Conservation (phyloP, 2,797 vertebrate species). For the Liasis olivaceus region DNA sequence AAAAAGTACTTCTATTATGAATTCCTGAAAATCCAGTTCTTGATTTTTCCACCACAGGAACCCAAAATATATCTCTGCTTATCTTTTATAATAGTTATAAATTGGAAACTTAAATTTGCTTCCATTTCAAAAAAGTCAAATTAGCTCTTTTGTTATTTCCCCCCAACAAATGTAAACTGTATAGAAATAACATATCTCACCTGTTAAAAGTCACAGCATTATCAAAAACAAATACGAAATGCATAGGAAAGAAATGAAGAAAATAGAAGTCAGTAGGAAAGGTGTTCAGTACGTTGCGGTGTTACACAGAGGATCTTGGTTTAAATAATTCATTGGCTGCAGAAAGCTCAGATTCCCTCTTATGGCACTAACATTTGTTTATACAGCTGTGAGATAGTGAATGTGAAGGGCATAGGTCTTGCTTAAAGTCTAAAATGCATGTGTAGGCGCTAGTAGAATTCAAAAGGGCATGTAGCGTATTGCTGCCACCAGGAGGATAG, state of each 20-base stretch:
- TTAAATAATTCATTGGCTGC: not conserved
- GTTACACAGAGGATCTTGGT: not conserved
- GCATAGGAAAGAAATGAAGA: not conserved
- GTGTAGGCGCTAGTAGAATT: not conserved
- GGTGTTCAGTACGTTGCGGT: not conserved
- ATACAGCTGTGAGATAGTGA: not conserved
- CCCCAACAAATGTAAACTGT: not conserved
- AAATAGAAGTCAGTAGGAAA: not conserved
- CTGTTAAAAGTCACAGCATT: not conserved
- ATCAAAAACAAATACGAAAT: not conserved
- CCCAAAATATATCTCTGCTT: not conserved
- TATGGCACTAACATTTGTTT: not conserved
- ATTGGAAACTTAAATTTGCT: not conserved
- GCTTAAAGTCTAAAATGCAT: not conserved
- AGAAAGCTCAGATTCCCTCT: not conserved
- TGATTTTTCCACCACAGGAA: not conserved
- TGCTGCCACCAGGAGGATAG: not conserved
- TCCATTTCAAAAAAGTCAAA: not conserved
- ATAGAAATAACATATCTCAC: not conserved
- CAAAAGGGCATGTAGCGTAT: not conserved
- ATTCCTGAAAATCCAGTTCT: constrained; percentile 34
- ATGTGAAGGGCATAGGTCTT: not conserved
- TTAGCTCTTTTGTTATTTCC: not conserved
- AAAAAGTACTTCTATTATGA: not conserved
- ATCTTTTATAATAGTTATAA: not conserved